Percentiles rank a stretch among this genome's conserved stretches.
phyloP scores from a whole-genome alignment of 30 jellyfish, hydroid and myxozoan genomes.

The Morbakka virulenta region DNA sequence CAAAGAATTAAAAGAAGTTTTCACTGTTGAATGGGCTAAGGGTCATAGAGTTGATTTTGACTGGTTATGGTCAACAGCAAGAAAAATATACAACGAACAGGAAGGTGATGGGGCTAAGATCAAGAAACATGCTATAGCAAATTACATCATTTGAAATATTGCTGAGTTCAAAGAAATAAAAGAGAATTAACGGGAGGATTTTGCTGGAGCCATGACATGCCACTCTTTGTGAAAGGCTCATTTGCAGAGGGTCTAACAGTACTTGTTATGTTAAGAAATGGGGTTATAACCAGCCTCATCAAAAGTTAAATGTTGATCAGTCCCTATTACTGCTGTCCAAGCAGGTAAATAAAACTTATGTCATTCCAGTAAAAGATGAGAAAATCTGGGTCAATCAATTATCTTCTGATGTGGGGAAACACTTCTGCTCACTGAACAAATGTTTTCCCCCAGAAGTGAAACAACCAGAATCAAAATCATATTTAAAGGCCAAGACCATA shows the following conservation, averaged over 20 bases:
- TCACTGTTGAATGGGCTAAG: constrained; percentile 24
- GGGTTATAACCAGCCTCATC: constrained; percentile 48
- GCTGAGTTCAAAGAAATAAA: constrained; percentile 28
- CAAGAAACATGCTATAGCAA: constrained; percentile 21
- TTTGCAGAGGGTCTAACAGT: constrained; percentile 22
- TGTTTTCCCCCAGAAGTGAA: too few relatives aligned
- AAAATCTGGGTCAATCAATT: not conserved
- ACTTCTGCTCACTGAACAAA: not conserved
- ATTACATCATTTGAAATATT: constrained; percentile 4
- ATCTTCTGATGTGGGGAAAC: not conserved
- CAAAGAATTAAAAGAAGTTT: constrained; percentile 9
- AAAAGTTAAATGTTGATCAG: constrained; percentile 52
- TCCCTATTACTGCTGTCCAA: not conserved
- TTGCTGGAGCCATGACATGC: constrained; percentile 20
- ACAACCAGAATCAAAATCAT: too few relatives aligned
- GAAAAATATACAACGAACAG: constrained; percentile 24
- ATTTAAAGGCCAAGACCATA: too few relatives aligned
- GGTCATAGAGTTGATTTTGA: constrained; percentile 56
- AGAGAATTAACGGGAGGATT: constrained; percentile 26
- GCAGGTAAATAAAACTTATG: not conserved
- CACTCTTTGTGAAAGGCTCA: constrained; percentile 37
- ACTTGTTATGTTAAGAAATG: constrained; percentile 12
- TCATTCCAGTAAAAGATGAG: not conserved
- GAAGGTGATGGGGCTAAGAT: not conserved
- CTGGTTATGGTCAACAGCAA: constrained; percentile 72